Evolutionary conservation across 2,113 vertebrate species (phyloP), one percentile per base, ranked within the genome.

Genomic region (Danio rerio): DNA sequence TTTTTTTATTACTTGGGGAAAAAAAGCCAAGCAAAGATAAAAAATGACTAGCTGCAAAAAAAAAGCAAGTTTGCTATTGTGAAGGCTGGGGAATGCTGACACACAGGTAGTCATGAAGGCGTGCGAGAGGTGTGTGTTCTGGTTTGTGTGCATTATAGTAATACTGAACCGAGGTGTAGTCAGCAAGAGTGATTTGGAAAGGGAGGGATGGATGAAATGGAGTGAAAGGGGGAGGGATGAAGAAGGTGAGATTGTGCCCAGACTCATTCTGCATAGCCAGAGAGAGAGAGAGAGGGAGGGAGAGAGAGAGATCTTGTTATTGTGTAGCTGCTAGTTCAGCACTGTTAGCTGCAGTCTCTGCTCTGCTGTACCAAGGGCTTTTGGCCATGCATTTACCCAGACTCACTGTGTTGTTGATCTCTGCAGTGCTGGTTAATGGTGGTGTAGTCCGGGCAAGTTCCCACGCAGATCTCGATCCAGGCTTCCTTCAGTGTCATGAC

Each of bases 361-460:
- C 88, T 71, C 92, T 86, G 86, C 86, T 93, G 81, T 90, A 84
- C 86, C 87, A 21, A 82, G 83, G 12, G 70, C 31, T 63, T 70
- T 63, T 72, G 66, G 66, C 68, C 85, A 86, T 83, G 85, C 66
- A 59, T 52, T 18, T 81, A n/a, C 75, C 6, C 31, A 65, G 58
- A 12, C 71, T 40, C 68, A 31, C 49, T 12, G 81, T 69, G 76
- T 63, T 69, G 42, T 70, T 69, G 42, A 21, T 31, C 56, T 50
- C 47, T 68, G 61, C 78, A 66, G 83, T 42, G 40, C 80, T 93
- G 69, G 86, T 89, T 88, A 85, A 83, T 10, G 86, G 86, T 87
- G 86, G 90, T 89, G 90, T 88, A 74, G 83, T 76, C 52, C 49
- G 89, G 86, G 89, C 88, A 80, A 87, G 47, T 42, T 15, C 62